Base-by-base conservation (phyloP, 2,888 invertebrate species). In the Platycheirus rosarum region DNA sequence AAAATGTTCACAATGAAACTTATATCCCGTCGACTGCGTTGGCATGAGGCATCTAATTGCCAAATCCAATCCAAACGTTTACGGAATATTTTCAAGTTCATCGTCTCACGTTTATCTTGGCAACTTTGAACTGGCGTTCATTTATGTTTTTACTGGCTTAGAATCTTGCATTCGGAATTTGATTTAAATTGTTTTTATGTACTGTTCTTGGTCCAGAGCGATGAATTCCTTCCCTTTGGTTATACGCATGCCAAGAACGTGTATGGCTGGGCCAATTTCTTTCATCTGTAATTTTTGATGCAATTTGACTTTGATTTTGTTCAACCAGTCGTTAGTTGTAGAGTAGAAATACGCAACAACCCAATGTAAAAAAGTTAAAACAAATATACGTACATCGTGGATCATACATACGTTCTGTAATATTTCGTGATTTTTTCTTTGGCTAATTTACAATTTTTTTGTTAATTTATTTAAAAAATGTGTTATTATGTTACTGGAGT, bases 31-130 rank as follows among this genome's bases (percentile, higher is more conserved):
- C 62, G 18, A 2, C 29, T 46, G 18, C 44, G 26, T 32, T 32
- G 51, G 7, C 51, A 53, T 53, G 11, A 53, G 32, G n/a, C 29
- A 53, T 32, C 51, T 32, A 6, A 53, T 53, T 35, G 51, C 51
- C 3, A n/a, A n/a, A n/a, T n/a, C n/a, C n/a, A n/a, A n/a, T 53
- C 51, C 18, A 32, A 32, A 11, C n/a, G n/a, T n/a, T n/a, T 53
- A 53, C n/a, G 32, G 18, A 11, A 35, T n/a, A 7, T 53, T 53
- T 53, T 32, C 2, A 8, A 51, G 2, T 49, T 49, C 48, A 26
- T 4, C 26, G 23, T 49, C 14, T 48, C 3, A 13, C 13, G 14
- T 9, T 48, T 48, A 26, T 13, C 26, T 8, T 49, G 29, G 29
- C 48, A 48, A 48, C 26, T 48, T 48, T 48, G 8, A 23, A 8